Base-by-base conservation (phyloP, 2,888 invertebrate genomes). In the Griposia aprilina region DNA sequence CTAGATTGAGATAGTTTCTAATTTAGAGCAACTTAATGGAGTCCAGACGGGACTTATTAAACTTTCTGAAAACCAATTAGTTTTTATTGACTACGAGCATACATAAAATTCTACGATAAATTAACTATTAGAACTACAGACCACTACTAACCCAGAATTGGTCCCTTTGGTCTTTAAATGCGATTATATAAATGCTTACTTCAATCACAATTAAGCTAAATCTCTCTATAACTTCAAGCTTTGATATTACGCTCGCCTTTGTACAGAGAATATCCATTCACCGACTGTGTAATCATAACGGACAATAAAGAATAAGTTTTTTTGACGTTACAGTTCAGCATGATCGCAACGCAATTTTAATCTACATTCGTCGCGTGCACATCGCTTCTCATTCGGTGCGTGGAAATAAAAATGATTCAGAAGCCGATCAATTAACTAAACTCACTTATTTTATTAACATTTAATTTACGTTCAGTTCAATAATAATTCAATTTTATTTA, bases 321-420 rank as follows among this genome's bases (percentile, higher is more conserved):
- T 77, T 36, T 85, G 57, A 59, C 26, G 62, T 69, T 81, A 60
- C 48, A 45, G 45, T 69, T 79, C 65, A 71, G 71, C 60, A 59
- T 66, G 73, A 71, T 70, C 65, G 50, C 60, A 57, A 52, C 50
- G 75, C 68, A 76, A 76, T 86, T 75, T 68, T 66, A 63, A 76
- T 41, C 66, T 65, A 67, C 70, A 74, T 48, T 0, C 80, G 74
- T 83, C 75, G 86, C 86, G 87, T 87, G 86, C 78, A 45, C 87
- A 83, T 86, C 81, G 67, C 67, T 78, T 65, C 41, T 72, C 76
- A 82, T 82, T 74, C 55, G 63, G 63, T 76, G 73, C 82, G 77
- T 81, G 76, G 62, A 71, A 78, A 69, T 70, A 81, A 85, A 76
- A 81, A 69, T 15, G 50, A 70, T 71, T 77, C 73, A 82, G 78